phyloP scores from a whole-genome alignment of 2,888 invertebrate genomes.

The Metallyticus violacea region DNA sequence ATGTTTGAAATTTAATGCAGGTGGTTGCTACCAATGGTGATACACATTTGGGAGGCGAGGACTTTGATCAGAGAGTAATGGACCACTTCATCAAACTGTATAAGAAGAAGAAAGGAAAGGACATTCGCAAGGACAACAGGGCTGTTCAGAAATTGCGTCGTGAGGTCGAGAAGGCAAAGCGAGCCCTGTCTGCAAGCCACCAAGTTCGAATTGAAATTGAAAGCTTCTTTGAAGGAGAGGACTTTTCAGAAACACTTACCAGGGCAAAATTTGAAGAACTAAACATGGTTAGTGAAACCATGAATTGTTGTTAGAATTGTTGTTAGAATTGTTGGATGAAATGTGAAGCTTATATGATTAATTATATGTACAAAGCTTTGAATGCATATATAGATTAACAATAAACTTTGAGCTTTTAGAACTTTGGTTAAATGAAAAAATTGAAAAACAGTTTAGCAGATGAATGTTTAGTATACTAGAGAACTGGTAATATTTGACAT shows the following conservation, averaged over 20 bases:
- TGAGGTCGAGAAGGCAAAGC: conserved; percentile 96
- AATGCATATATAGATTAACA: too few species aligned
- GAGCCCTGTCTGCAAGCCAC: conserved; percentile 90
- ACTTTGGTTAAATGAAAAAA: too few species aligned
- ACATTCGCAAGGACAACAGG: conserved; percentile 90
- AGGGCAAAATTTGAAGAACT: conserved; percentile 98
- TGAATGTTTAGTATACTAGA: neutral
- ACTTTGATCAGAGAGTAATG: conserved; percentile 98
- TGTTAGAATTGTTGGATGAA: neutral
- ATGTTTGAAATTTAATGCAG: too few species aligned
- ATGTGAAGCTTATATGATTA: too few species aligned
- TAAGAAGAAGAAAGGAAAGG: conserved; percentile 98
- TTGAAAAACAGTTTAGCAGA: too few species aligned
- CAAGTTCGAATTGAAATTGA: conserved; percentile 98
- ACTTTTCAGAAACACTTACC: conserved; percentile 96
- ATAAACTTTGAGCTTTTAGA: neutral
- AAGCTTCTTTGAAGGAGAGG: conserved; percentile 96
- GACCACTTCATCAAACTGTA: conserved; percentile 98
- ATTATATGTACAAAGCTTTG: too few species aligned
- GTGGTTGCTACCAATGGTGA: conserved; percentile 90
- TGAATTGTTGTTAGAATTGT: neutral
- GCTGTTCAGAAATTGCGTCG: conserved; percentile 94
- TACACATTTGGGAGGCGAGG: conserved; percentile 97
- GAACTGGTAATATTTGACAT: neutral
- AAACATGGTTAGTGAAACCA: conserved; percentile 69